Base-by-base conservation (phyloP, 1,140 invertebrate genomes). In the Globodera rostochiensis region DNA sequence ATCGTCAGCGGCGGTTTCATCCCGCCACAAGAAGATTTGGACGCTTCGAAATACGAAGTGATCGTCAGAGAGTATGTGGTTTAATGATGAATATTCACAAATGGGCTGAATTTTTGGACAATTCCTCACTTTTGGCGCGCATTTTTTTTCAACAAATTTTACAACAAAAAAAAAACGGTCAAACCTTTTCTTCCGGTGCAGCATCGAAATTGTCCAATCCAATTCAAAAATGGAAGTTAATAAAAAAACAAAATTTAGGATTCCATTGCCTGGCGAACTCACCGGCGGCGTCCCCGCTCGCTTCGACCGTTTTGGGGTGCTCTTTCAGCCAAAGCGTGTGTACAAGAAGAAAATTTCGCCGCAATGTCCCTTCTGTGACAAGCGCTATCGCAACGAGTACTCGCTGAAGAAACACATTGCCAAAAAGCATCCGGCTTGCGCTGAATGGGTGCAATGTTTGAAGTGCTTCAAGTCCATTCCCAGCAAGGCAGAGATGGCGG, bases 341-440 rank as follows among this genome's bases (percentile, higher is more conserved):
- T 88, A 88, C 86, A 87, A 88, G 69, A 89, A 90, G 85, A 89
- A 89, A 74, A 78, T 90, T 13, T 89, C 88, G 25, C 88, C 88
- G 4, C 88, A 89, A 80, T 89, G 88, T 69, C 85, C 87, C 5
- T 89, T 89, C 73, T 89, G 88, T 77, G 88, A 89, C 64, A 89
- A 89, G 79, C 83, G 88, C 1, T 89, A 88, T 70, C 81, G 88
- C 46, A 89, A 89, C 75, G 88, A 89, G 53, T 83, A 88, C 74
- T 89, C 88, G 4, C 81, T 89, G n/a, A 89, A 90, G 74, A 89
- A 89, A 71, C 88, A 89, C 73, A 80, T 89, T 15, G 74, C 77
- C 7, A 88, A 88, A 74, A 89, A 90, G 80, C 88, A 89, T 83
- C 66, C 87, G 25, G 88, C 90, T 74, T 77, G 76, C 47, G 80